These are phyloP conservation scores for Maniola jurtina DNA, from an alignment of 1,140 invertebrate genomes.

Conservation along the genomic window DNA sequence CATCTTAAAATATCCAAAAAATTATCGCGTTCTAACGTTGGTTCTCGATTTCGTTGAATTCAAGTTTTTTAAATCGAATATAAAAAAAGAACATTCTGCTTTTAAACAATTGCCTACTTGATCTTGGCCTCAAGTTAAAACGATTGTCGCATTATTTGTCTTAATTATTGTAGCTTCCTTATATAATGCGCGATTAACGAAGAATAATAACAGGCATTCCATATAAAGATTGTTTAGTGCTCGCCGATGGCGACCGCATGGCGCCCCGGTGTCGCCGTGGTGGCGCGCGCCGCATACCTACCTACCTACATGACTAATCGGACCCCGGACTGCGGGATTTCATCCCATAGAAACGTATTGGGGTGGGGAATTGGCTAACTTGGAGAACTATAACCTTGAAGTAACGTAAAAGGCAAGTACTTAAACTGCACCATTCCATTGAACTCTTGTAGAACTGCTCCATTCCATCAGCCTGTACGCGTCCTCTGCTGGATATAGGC, in stretches of 20 bases:
- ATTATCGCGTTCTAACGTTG: too few species aligned
- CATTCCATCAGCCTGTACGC: too few species aligned
- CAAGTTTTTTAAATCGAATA: too few species aligned
- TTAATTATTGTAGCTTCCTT: slow-evolving; percentile 25
- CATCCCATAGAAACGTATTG: slow-evolving; percentile 22
- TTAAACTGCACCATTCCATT: too few species aligned
- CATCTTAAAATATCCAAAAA: too few species aligned
- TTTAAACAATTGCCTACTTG: neutral
- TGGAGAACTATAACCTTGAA: too few species aligned
- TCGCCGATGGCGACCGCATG: slow-evolving; percentile 40
- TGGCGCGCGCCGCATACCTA: slow-evolving; percentile 42
- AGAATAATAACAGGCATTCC: slow-evolving; percentile 44
- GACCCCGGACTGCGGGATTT: slow-evolving; percentile 40
- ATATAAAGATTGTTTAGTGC: slow-evolving; percentile 49
- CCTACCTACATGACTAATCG: slow-evolving; percentile 49
- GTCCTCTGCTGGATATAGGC: too few species aligned
- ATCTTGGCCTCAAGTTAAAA: neutral
- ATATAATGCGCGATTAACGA: slow-evolving; percentile 30
- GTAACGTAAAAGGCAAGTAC: too few species aligned
- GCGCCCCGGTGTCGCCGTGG: slow-evolving; percentile 43
- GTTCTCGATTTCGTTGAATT: too few species aligned
- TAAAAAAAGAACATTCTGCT: too few species aligned
- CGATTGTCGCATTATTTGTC: neutral
- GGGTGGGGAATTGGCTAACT: neutral
- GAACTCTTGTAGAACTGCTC: too few species aligned